Base-by-base conservation (phyloP, 2,888 invertebrate species). In the Erebia palarica region DNA sequence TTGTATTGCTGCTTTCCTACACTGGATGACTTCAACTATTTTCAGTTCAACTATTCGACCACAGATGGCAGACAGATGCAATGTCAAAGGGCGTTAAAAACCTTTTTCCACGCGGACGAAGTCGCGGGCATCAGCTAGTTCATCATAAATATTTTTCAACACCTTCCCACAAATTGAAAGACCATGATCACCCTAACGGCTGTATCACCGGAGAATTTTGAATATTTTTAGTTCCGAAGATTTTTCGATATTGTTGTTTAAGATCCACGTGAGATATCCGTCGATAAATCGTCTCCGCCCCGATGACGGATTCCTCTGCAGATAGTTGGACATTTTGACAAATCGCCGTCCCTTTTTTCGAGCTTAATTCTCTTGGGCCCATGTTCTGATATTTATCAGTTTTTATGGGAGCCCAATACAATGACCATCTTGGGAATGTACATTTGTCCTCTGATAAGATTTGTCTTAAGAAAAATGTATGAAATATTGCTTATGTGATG, bases 281-380 rank as follows among this genome's bases (percentile, higher is more conserved):
- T 75, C 87, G 85, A 90, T 90, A 88, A 87, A 90, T 91, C 81
- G 89, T 75, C 73, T 70, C 77, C 75, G 82, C 74, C 77, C 84
- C 86, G 91, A 91, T 92, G 91, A 92, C 90, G 92, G 91, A 92
- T 91, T 84, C 85, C 82, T 79, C 78, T 80, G 77, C 81, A 77
- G 92, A 92, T 92, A 91, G 84, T 86, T 87, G 87, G 89, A 87
- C 81, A 80, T 85, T 91, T 91, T 92, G 92, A 93, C 91, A 92
- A 92, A 93, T 92, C 84, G 88, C 75, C 74, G 85, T 85, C 84
- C 90, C 87, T 89, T 89, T 87, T 87, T 86, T 84, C 84, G 84
- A 80, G 84, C 85, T 85, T 86, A 86, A 85, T 76, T 84, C 84
- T 82, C 82, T 81, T 77, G 77, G 80, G 77, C 82, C 82, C 84